Conservation (phyloP, 2,113 vertebrate species). For the Trachemys scripta region DNA sequence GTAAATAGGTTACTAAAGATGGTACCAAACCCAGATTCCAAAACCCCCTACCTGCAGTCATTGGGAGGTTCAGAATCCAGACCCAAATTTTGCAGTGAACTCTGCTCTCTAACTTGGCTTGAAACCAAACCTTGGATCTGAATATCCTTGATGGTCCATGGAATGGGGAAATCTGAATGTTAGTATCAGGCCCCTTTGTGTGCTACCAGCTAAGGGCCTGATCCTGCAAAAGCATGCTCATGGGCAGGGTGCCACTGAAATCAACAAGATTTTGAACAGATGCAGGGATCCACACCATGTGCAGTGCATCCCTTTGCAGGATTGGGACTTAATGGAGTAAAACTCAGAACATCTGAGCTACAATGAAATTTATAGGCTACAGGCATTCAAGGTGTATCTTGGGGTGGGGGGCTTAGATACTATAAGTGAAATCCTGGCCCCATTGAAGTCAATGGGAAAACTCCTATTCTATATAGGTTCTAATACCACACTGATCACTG, state of each 20-base stretch:
- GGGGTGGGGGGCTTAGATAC: background rate
- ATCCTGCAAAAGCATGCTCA: background rate
- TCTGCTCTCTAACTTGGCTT: background rate
- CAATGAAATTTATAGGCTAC: accelerated
- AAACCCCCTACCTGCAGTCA: background rate
- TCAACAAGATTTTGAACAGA: background rate
- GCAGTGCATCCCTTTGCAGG: background rate
- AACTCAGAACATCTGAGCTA: accelerated
- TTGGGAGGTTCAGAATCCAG: background rate
- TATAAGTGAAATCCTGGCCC: background rate
- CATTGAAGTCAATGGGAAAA: background rate
- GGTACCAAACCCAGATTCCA: background rate
- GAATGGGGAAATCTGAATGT: background rate
- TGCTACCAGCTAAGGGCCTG: background rate
- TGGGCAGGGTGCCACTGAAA: background rate
- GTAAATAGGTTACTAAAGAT: background rate
- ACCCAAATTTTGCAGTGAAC: background rate
- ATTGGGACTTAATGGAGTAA: background rate
- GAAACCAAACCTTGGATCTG: background rate
- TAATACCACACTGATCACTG: background rate
- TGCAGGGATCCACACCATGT: accelerated
- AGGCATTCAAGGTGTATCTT: accelerated
- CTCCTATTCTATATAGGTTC: background rate
- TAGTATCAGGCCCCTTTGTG: background rate
- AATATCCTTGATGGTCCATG: background rate